These are phyloP conservation scores for Drosophila quadrilineata DNA, from an alignment of 1,140 invertebrate species.

Conservation along the genomic window DNA sequence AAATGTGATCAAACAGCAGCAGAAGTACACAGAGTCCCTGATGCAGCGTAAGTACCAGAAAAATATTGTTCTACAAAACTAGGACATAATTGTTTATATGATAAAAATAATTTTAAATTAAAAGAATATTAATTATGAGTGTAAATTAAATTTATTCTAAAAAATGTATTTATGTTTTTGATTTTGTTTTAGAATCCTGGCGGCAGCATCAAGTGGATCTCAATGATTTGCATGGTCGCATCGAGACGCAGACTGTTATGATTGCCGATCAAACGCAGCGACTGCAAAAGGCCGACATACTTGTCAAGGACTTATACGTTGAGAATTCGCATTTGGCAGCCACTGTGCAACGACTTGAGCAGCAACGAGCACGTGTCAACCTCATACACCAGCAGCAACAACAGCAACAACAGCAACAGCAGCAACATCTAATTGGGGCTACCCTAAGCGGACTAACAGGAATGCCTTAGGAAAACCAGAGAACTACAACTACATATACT, in stretches of 20 bases:
- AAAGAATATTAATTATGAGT: background rate
- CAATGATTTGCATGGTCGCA: conserved; percentile 83
- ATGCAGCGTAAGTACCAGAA: conserved; percentile 84
- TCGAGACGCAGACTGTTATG: conserved; percentile 84
- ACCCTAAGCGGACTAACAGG: conserved; percentile 53
- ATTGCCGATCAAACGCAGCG: conserved; percentile 86
- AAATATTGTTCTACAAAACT: no score
- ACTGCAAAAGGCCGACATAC: conserved; percentile 87
- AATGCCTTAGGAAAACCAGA: conserved; percentile 66
- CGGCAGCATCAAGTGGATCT: conserved; percentile 85
- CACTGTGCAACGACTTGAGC: conserved; percentile 85
- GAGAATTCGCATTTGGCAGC: conserved; percentile 89
- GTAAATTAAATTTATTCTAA: background rate
- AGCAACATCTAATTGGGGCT: conserved; percentile 44
- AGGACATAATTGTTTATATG: no score
- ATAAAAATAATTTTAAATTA: no score
- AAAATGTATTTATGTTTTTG: background rate
- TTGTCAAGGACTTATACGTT: conserved; percentile 90
- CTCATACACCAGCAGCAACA: conserved; percentile 76
- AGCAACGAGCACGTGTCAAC: conserved; percentile 81
- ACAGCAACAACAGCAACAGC: conserved; percentile 59
- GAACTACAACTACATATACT: conserved; percentile 16
- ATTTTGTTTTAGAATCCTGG: conserved; percentile 84
- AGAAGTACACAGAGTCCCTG: conserved; percentile 85
- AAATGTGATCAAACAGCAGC: conserved; percentile 84